Percentiles rank a stretch among this genome's conserved stretches.
Evolutionary conservation across 2,113 vertebrate genomes (phyloP).

Genomic region (Daphoenositta chrysoptera): DNA sequence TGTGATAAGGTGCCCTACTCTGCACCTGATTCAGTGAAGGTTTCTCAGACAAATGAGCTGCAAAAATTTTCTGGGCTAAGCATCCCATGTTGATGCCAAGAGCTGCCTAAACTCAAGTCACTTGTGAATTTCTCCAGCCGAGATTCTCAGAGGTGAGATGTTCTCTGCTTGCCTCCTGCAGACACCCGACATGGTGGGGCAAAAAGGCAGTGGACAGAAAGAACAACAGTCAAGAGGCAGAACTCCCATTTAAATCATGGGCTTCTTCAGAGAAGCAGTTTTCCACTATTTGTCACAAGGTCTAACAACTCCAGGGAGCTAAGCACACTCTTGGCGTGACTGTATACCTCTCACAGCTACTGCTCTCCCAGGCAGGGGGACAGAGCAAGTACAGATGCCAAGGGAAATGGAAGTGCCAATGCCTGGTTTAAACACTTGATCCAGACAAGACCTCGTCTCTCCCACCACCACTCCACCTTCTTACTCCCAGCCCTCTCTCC

Average conservation of each 20-base stretch:
- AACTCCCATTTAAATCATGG: neutral
- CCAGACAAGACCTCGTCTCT: slow-evolving; percentile 16
- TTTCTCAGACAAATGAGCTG: neutral
- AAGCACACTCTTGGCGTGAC: neutral
- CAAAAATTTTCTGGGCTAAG: neutral
- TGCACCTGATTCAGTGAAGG: neutral
- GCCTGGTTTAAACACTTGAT: neutral
- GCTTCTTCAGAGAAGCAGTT: neutral
- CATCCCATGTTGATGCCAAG: neutral
- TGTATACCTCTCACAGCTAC: neutral
- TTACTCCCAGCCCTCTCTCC: slow-evolving; percentile 23
- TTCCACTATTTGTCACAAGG: slow-evolving; percentile 30
- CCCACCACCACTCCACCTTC: slow-evolving; percentile 17
- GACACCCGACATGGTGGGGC: neutral
- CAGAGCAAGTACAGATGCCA: neutral
- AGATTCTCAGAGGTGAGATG: neutral
- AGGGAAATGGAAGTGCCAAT: neutral
- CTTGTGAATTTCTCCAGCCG: neutral
- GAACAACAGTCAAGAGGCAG: neutral
- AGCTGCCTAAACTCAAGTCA: neutral
- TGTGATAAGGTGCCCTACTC: neutral
- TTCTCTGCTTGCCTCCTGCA: neutral
- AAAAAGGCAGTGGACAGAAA: neutral
- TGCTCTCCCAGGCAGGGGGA: neutral
- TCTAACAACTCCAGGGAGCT: neutral